Conservation (phyloP, 2,888 invertebrate genomes). For the Bugulina stolonifera region DNA sequence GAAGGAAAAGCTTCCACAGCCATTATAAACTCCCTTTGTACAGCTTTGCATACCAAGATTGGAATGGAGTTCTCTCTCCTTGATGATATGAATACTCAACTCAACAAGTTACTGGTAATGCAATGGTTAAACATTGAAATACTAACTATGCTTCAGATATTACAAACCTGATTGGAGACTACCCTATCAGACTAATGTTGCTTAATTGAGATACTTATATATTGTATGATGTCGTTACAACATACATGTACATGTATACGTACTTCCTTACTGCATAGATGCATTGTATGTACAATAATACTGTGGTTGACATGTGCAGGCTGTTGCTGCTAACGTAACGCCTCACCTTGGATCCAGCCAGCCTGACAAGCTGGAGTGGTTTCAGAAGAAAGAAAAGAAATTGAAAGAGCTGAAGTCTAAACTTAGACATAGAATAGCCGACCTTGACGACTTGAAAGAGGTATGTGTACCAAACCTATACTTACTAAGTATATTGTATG, state of each 20-base stretch:
- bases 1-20: background rate
- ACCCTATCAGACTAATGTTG: no score
- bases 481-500: no score
- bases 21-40: background rate
- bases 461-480: no score
- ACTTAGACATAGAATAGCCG: background rate
- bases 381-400: slow-evolving; percentile 7
- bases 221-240: no score
- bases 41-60: background rate
- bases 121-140: no score
- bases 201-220: no score
- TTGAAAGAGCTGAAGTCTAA: slow-evolving; percentile 12
- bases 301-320: no score
- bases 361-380: background rate
- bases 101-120: background rate
- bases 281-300: no score
- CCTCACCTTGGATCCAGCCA: background rate
- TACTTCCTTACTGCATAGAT: no score
- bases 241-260: no score
- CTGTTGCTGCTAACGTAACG: background rate
- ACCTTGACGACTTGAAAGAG: slow-evolving; percentile 18
- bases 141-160: no score
- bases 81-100: background rate
- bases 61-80: background rate
- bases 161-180: no score